These are phyloP conservation scores for Macropis europaea DNA, from an alignment of 2,888 invertebrate genomes.

Conservation along the genomic window DNA sequence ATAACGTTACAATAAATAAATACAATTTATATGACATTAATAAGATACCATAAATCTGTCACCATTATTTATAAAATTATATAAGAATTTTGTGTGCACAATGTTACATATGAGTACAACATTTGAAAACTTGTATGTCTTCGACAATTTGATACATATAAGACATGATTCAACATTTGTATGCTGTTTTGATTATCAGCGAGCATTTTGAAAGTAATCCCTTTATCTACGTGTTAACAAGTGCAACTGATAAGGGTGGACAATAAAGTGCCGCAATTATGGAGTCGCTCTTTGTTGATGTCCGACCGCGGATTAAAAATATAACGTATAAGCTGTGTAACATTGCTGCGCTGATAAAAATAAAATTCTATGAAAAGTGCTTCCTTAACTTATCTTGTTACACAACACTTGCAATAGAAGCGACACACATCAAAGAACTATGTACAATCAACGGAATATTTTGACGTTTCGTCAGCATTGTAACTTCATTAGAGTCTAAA, in stretches of 20 bases:
- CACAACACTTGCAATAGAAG: not conserved
- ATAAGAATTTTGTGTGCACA: no score
- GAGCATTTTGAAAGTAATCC: conserved; percentile 28
- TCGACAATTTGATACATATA: not conserved
- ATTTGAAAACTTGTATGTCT: no score
- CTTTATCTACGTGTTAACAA: conserved; percentile 42
- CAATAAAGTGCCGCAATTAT: conserved; percentile 48
- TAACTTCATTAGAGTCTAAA: no score
- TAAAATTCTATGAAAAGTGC: not conserved
- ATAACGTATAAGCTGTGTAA: not conserved
- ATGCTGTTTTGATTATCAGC: conserved; percentile 29
- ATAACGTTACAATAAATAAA: no score
- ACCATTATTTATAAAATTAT: no score
- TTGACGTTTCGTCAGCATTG: no score
- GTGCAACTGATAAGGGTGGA: conserved; percentile 51
- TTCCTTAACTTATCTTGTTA: not conserved
- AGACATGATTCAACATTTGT: not conserved
- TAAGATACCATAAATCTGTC: no score
- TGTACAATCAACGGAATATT: no score
- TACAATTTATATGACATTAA: no score
- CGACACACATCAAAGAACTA: no score
- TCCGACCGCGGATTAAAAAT: conserved; percentile 15
- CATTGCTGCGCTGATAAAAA: not conserved
- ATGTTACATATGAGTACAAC: no score
- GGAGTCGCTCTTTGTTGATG: conserved; percentile 18